Percentiles rank a stretch among this genome's conserved stretches.
phyloP scores from a whole-genome alignment of 2,888 invertebrate genomes.

The Tetrapedia diversipes region DNA sequence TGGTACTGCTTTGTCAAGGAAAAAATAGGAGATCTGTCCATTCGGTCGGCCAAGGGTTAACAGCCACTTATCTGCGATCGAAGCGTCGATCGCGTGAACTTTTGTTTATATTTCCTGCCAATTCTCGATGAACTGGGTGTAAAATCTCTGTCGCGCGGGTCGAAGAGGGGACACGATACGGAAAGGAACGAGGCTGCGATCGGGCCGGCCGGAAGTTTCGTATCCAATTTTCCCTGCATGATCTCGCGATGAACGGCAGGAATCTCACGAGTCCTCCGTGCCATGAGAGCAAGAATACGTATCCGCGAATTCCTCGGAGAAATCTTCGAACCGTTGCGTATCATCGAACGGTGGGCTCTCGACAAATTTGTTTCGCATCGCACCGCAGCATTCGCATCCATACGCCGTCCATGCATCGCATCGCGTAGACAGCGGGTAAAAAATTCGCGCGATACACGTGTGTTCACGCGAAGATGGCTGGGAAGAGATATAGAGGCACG shows the following conservation, averaged over 20 bases:
- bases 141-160: background rate
- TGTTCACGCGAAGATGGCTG: too few species aligned
- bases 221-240: constrained; percentile 75
- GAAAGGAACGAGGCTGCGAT: background rate
- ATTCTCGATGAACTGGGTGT: too few species aligned
- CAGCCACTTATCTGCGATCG: too few species aligned
- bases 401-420: constrained; percentile 38
- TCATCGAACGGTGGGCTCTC: constrained; percentile 72
- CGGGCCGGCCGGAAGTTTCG: constrained; percentile 55
- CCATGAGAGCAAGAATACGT: constrained; percentile 58
- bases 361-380: constrained; percentile 77
- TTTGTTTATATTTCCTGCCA: too few species aligned
- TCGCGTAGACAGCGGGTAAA: constrained; percentile 64
- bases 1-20: too few species aligned
- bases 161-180: too few species aligned
- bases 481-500: too few species aligned
- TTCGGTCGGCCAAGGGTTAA: too few species aligned
- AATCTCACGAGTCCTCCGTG: constrained; percentile 61
- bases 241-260: constrained; percentile 73
- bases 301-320: constrained; percentile 80
- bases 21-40: too few species aligned
- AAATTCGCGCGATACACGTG: constrained; percentile 73
- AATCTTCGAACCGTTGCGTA: constrained; percentile 80
- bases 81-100: too few species aligned
- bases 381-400: background rate